A percentile compares a stretch with the other conserved stretches of the same genome.
These are phyloP conservation scores for Dreissena polymorpha DNA, from an alignment of 1,140 invertebrate species.

Conservation along the genomic window DNA sequence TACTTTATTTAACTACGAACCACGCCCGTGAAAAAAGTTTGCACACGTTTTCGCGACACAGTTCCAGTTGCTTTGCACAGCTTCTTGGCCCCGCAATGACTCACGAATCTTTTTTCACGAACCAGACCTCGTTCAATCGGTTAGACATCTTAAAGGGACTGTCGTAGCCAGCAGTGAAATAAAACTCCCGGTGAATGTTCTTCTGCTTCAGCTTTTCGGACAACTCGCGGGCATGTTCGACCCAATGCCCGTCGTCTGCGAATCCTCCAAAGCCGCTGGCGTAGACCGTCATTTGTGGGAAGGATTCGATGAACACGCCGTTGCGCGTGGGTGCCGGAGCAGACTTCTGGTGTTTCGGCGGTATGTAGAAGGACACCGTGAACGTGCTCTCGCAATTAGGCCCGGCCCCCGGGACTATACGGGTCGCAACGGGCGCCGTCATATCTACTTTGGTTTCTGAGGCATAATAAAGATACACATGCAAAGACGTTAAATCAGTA, in stretches of 20 bases:
- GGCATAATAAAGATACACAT: slow-evolving; percentile 18
- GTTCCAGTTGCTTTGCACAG: neutral
- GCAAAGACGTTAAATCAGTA: too few species aligned
- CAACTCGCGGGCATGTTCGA: slow-evolving; percentile 59
- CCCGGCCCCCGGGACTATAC: slow-evolving; percentile 74
- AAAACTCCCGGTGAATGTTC: slow-evolving; percentile 55
- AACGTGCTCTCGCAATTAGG: slow-evolving; percentile 77
- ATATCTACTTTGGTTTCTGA: slow-evolving; percentile 76
- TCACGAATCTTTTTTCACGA: slow-evolving; percentile 57
- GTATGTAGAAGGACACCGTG: slow-evolving; percentile 78
- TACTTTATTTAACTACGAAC: neutral
- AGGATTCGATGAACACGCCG: slow-evolving; percentile 74
- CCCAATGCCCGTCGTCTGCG: slow-evolving; percentile 67
- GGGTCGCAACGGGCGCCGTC: slow-evolving; percentile 77
- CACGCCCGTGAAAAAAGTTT: neutral
- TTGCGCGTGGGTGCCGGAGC: slow-evolving; percentile 74
- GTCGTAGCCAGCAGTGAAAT: slow-evolving; percentile 72
- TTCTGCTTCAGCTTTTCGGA: slow-evolving; percentile 56
- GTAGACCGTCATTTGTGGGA: slow-evolving; percentile 69
- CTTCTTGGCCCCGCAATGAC: neutral
- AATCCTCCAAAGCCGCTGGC: slow-evolving; percentile 71
- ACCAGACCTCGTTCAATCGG: slow-evolving; percentile 73
- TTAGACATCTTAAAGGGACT: slow-evolving; percentile 71
- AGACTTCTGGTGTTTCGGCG: slow-evolving; percentile 65
- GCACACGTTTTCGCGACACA: too few species aligned